Evolutionary conservation across 1,140 invertebrate genomes (phyloP).

Genomic region (Brachionus manjavacas): DNA sequence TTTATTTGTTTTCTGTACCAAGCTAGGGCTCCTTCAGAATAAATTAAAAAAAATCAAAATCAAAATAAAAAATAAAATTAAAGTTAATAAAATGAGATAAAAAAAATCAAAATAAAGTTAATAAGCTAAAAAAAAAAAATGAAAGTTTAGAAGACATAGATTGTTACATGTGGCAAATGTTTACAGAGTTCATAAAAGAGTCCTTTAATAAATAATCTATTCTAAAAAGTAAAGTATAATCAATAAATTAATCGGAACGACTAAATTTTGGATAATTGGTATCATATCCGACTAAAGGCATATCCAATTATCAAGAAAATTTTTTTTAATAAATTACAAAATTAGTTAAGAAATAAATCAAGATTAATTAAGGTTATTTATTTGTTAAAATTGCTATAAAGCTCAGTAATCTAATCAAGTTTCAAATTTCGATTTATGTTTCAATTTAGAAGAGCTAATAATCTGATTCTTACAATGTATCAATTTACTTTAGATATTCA

Average conservation of each 20-base stretch:
- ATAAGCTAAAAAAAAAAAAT: too few species aligned
- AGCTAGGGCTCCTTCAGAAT: too few species aligned
- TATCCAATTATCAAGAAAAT: too few species aligned
- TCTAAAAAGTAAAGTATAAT: not conserved
- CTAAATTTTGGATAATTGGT: not conserved
- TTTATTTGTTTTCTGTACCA: too few species aligned
- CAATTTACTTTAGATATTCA: not conserved
- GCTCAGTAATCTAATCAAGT: not conserved
- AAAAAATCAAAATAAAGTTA: too few species aligned
- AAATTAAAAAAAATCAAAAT: too few species aligned
- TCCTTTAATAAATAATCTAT: too few species aligned
- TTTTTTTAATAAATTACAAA: not conserved
- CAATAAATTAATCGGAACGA: not conserved
- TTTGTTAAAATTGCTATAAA: not conserved
- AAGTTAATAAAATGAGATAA: too few species aligned
- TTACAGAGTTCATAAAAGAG: too few species aligned
- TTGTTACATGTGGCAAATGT: too few species aligned
- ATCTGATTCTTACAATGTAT: not conserved
- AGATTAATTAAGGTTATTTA: not conserved
- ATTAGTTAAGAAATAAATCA: not conserved
- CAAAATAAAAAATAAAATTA: too few species aligned
- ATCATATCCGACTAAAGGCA: not conserved
- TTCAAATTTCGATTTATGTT: not conserved
- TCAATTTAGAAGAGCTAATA: not conserved
- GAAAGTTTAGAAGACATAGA: too few species aligned